Percentiles rank a stretch among this genome's conserved stretches.
These are phyloP conservation scores for Oceanites oceanicus DNA, from an alignment of 2,113 vertebrate genomes.

Conservation along the genomic window DNA sequence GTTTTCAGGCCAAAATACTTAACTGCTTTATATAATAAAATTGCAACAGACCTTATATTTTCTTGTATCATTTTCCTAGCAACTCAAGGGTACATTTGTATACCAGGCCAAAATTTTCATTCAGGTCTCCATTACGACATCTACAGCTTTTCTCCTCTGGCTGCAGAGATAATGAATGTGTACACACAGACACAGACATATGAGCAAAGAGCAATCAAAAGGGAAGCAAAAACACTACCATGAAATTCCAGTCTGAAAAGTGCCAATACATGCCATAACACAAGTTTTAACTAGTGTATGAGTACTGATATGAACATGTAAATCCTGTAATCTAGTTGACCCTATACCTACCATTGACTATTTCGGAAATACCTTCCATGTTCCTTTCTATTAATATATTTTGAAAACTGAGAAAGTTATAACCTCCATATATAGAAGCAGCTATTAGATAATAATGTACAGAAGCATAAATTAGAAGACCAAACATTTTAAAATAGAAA, in stretches of 20 bases:
- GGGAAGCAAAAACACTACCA: background rate
- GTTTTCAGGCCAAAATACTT: background rate
- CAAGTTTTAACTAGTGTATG: background rate
- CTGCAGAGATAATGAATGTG: background rate
- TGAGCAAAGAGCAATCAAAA: background rate
- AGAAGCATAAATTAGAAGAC: background rate
- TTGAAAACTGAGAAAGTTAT: background rate
- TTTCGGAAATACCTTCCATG: background rate
- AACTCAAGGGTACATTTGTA: background rate
- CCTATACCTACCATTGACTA: background rate
- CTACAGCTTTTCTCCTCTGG: background rate
- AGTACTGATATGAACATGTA: background rate
- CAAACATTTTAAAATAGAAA: background rate
- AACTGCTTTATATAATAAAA: background rate
- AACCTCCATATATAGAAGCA: background rate
- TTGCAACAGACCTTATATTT: background rate
- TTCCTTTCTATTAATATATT: background rate
- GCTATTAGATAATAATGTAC: background rate
- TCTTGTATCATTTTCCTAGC: background rate
- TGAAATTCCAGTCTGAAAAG: background rate
- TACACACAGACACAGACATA: background rate
- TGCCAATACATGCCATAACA: background rate
- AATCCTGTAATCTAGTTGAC: background rate
- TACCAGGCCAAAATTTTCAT: background rate
- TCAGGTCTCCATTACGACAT: background rate